Base-by-base conservation (phyloP, 2,888 invertebrate species). In the Daptonema setosum region DNA sequence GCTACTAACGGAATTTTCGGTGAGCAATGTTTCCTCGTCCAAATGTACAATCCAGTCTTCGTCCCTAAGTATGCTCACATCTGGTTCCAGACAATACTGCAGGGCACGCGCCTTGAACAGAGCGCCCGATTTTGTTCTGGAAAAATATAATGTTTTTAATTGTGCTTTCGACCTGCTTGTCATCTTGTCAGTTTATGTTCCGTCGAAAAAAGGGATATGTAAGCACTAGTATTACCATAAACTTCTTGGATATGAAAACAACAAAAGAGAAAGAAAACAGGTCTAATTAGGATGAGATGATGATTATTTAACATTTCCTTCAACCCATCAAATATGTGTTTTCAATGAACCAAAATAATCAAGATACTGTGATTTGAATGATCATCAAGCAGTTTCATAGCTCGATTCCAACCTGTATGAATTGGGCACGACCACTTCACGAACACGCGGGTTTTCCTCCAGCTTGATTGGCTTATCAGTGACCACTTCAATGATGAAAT, bases 401-500 rank as follows among this genome's bases (percentile, higher is more conserved):
- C n/a, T n/a, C n/a, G n/a, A n/a, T n/a, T n/a, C n/a, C 22, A 30
- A 66, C 66, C 62, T 58, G 59, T 69, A 69, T 25, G 63, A 56
- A 1, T 60, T 50, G 11, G 91, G 90, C 28, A 93, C 88, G 26
- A 91, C 85, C 43, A 88, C 80, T 65, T 74, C 69, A 60, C 87
- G 78, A 8, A 87, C 80, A 63, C 87, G 77, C 56, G 83, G 79
- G 72, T 85, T 83, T 30, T 69, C 65, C 20, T 62, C 59, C 52
- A 70, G 56, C 56, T 67, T 63, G 48, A 74, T 61, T 14, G 68
- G 60, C 58, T 87, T 87, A 72, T 93, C 91, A 43, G 88, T 87
- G 20, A 91, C 91, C 43, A 93, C 87, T 77, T 93, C 90, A 65
- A 93, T 83, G 69, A 90, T 80, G 68, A 91, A 93, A 72, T 93